A percentile compares a stretch with the other conserved stretches of the same genome.
Evolutionary conservation across 2,113 vertebrate genomes (phyloP).

Genomic region (Indri indri): DNA sequence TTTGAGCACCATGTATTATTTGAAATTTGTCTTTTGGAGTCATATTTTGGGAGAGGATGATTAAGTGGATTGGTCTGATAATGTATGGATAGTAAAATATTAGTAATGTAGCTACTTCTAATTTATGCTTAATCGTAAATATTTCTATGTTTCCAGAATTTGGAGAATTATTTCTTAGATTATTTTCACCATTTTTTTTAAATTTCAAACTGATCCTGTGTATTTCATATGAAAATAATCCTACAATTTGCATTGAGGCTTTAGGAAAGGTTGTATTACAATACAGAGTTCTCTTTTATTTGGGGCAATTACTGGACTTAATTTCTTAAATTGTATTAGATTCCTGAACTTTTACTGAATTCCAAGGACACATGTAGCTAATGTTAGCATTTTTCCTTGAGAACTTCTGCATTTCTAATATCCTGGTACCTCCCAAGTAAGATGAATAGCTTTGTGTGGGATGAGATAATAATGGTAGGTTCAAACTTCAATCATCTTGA

Average conservation of each 20-base stretch:
- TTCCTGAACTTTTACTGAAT: neutral
- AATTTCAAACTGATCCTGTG: neutral
- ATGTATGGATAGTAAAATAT: neutral
- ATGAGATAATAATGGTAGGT: neutral
- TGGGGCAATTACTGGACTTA: neutral
- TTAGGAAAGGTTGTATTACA: neutral
- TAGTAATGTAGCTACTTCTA: neutral
- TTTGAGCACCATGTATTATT: neutral
- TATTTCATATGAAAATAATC: neutral
- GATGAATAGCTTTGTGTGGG: neutral
- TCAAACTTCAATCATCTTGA: conserved; percentile 41
- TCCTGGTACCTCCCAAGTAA: neutral
- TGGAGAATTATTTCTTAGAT: neutral
- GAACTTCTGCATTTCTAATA: neutral
- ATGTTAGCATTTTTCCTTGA: conserved; percentile 28
- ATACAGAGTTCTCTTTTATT: neutral
- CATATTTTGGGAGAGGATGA: neutral
- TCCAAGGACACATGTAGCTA: neutral
- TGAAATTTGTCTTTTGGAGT: neutral
- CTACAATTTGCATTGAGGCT: neutral
- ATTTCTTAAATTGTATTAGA: neutral
- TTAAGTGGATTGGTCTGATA: neutral
- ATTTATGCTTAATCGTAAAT: neutral
- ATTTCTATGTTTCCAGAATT: neutral
- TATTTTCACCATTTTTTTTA: neutral